Evolutionary conservation across 2,113 vertebrate species (phyloP).

Genomic region (Oreocharis arfaki): DNA sequence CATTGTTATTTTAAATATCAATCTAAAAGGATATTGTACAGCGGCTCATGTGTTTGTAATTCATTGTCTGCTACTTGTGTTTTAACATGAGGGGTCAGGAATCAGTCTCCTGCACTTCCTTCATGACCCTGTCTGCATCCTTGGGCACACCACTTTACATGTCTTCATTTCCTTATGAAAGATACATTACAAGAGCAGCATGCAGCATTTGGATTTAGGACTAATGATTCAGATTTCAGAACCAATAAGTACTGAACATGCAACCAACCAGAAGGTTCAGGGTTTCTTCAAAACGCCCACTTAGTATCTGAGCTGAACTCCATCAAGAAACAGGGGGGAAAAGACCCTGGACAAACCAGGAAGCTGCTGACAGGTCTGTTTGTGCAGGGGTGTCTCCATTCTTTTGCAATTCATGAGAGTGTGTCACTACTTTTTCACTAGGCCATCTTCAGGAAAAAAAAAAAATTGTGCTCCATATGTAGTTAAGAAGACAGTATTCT

Average conservation of each 20-base stretch:
- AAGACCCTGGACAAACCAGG: not conserved
- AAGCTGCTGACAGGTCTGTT: not conserved
- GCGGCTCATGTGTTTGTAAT: conserved; percentile 33
- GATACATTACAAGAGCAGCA: not conserved
- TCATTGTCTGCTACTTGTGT: conserved; percentile 11
- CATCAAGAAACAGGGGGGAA: not conserved
- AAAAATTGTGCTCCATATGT: not conserved
- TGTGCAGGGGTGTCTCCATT: not conserved
- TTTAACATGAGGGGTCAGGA: conserved; percentile 13
- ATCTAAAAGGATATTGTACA: conserved; percentile 31
- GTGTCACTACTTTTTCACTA: not conserved
- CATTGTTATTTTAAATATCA: conserved; percentile 42
- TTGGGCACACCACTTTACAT: not conserved
- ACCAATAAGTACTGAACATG: not conserved
- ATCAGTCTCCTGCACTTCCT: conserved; percentile 32
- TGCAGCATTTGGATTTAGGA: not conserved
- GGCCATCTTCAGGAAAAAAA: not conserved
- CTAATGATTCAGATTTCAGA: not conserved
- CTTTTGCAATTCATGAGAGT: not conserved
- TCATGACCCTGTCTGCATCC: conserved; percentile 7
- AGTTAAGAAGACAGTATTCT: not conserved
- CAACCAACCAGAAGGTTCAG: not conserved
- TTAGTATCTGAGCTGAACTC: not conserved
- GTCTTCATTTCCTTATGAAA: not conserved
- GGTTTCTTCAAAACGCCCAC: not conserved